These are phyloP conservation scores for Hydraecia micacea DNA, from an alignment of 2,888 invertebrate genomes.

Conservation along the genomic window DNA sequence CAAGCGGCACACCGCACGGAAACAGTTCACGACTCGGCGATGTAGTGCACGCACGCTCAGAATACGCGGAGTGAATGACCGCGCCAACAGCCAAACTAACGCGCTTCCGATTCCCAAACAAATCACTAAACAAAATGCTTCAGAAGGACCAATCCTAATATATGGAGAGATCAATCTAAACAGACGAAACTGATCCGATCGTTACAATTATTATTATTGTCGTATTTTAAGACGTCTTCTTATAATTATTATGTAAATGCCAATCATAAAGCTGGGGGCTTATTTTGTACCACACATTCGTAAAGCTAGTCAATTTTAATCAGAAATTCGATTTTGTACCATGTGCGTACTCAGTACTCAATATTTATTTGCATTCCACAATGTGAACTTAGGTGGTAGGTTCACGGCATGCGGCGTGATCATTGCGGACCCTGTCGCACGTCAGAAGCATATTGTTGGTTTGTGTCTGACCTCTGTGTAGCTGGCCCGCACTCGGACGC, in stretches of 20 bases:
- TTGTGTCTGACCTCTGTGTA: neutral
- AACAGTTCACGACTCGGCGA: conserved; percentile 10
- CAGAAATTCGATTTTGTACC: neutral
- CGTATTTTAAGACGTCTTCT: neutral
- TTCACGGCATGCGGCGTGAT: neutral
- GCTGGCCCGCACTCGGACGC: neutral
- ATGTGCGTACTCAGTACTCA: neutral
- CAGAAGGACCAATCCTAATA: conserved; percentile 1
- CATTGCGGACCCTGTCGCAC: neutral
- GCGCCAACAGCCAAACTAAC: conserved; percentile 30
- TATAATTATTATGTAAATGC: neutral
- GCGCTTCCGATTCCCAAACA: conserved; percentile 39
- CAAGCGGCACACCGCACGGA: neutral
- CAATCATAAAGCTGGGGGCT: neutral
- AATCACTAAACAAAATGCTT: neutral
- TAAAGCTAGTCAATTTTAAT: neutral
- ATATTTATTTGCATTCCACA: too few relatives aligned
- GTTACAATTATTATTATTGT: neutral
- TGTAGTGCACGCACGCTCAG: conserved; percentile 22
- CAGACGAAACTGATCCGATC: neutral
- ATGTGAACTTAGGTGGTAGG: neutral
- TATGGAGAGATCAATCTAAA: neutral
- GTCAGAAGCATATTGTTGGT: neutral
- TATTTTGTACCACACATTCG: neutral
- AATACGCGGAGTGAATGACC: conserved; percentile 63